Conservation (phyloP, 2,888 invertebrate genomes). For the Cheilosia urbana region DNA sequence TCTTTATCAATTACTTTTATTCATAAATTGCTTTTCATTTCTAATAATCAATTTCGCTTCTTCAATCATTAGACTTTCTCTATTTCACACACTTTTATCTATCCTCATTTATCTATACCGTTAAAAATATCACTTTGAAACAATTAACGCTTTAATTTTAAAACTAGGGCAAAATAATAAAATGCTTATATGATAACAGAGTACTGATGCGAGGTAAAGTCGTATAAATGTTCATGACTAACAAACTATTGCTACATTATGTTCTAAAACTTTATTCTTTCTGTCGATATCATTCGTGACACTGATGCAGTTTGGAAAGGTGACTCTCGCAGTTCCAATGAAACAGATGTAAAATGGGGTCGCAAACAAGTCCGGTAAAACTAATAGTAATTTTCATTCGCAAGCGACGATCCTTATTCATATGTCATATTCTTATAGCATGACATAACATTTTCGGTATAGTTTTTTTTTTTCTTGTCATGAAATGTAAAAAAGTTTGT, state of each 20-base stretch:
- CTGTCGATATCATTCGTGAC: slow-evolving; percentile 5
- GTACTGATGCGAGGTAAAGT: slow-evolving; percentile 81
- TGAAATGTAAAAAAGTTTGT: too few relatives aligned
- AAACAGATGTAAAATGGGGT: too few relatives aligned
- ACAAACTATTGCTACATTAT: slow-evolving; percentile 56
- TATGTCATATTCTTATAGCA: too few relatives aligned
- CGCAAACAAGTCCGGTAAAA: too few relatives aligned
- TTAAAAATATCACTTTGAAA: slow-evolving; percentile 20
- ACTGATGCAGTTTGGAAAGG: slow-evolving; percentile 3
- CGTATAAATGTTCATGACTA: slow-evolving; percentile 79
- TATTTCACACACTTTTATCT: slow-evolving; percentile 29
- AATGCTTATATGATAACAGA: slow-evolving; percentile 84
- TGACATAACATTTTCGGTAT: too few relatives aligned
- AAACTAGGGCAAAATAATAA: slow-evolving; percentile 59
- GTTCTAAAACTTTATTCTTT: slow-evolving; percentile 14
- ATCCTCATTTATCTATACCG: slow-evolving; percentile 11
- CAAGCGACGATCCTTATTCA: too few relatives aligned
- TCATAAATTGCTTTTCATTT: slow-evolving; percentile 8
- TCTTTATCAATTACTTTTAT: slow-evolving; percentile 67
- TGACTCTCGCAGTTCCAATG: neutral
- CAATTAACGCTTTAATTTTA: slow-evolving; percentile 56
- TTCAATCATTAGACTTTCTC: slow-evolving; percentile 26
- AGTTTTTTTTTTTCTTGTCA: too few relatives aligned
- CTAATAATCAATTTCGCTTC: slow-evolving; percentile 66
- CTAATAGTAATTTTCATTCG: too few relatives aligned